Conservation (phyloP, 2,797 vertebrate species). For the Macroramphosus scolopax region DNA sequence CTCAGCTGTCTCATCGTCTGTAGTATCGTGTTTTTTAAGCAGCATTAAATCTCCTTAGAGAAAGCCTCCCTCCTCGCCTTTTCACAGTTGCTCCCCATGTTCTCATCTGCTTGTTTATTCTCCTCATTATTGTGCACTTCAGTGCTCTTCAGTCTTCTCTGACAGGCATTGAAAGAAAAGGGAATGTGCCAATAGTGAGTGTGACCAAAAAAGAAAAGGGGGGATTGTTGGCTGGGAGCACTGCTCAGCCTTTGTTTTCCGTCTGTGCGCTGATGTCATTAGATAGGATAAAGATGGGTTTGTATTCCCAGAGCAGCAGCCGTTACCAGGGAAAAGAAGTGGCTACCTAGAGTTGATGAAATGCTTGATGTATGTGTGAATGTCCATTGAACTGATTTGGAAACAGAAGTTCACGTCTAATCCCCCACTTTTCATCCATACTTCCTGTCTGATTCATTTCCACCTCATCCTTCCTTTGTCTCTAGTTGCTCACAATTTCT, state of each 20-base stretch:
- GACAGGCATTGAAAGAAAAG: constrained; percentile 58
- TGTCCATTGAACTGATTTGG: constrained; percentile 29
- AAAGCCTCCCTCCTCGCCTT: constrained; percentile 10
- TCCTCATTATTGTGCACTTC: constrained; percentile 50
- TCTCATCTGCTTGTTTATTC: constrained; percentile 50
- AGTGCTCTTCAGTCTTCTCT: constrained; percentile 50
- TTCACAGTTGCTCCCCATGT: constrained; percentile 22
- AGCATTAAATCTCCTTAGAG: neutral
- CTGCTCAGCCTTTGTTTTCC: constrained; percentile 60
- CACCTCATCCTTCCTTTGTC: constrained; percentile 46
- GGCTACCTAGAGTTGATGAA: constrained; percentile 47
- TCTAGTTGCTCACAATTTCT: constrained; percentile 55
- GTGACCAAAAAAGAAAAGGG: constrained; percentile 44
- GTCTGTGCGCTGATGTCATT: constrained; percentile 64
- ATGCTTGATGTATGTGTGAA: constrained; percentile 17
- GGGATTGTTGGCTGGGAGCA: constrained; percentile 62
- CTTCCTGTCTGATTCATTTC: constrained; percentile 60
- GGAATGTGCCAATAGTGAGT: constrained; percentile 53
- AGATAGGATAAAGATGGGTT: constrained; percentile 63
- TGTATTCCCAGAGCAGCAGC: constrained; percentile 51
- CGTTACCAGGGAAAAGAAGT: constrained; percentile 41
- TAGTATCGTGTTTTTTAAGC: neutral
- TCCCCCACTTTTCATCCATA: constrained; percentile 35
- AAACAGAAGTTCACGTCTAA: constrained; percentile 32
- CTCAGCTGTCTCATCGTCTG: constrained; percentile 1